A percentile compares a stretch with the other conserved stretches of the same genome.
Evolutionary conservation across 2,888 invertebrate genomes (phyloP).

Genomic region (Drosophila percnosoma): DNA sequence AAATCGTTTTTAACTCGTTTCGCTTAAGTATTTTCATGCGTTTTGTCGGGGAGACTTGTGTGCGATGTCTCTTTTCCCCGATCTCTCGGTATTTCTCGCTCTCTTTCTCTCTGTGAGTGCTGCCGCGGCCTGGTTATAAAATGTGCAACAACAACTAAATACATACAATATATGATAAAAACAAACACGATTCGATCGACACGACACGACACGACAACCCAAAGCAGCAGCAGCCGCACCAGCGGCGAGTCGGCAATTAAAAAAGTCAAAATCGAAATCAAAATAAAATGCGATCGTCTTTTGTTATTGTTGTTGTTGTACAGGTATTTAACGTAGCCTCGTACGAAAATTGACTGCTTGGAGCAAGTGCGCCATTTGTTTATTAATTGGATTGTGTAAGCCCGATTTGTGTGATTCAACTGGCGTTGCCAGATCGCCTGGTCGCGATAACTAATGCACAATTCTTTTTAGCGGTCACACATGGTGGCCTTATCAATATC

Average conservation of each 20-base stretch:
- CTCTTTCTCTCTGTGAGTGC: constrained; percentile 15
- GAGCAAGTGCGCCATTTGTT: constrained; percentile 55
- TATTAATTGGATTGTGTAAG: constrained; percentile 38
- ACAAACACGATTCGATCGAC: constrained; percentile 68
- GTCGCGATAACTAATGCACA: constrained; percentile 21
- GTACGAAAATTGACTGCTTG: constrained; percentile 13
- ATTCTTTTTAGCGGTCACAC: constrained; percentile 12
- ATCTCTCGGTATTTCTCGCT: constrained; percentile 10
- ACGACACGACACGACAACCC: constrained; percentile 58
- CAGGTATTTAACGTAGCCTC: constrained; percentile 22
- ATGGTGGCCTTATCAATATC: constrained; percentile 32
- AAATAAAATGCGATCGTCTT: constrained; percentile 28
- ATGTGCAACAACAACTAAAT: constrained; percentile 74
- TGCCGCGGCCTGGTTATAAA: constrained; percentile 60
- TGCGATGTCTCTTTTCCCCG: constrained; percentile 7
- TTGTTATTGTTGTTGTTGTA: constrained; percentile 13
- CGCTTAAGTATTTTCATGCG: constrained; percentile 74
- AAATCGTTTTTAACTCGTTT: constrained; percentile 81
- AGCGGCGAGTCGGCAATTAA: constrained; percentile 36
- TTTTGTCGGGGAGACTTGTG: constrained; percentile 35
- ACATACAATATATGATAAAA: constrained; percentile 66
- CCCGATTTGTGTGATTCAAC: constrained; percentile 29
- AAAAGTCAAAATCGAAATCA: constrained; percentile 50
- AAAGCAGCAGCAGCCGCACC: constrained; percentile 37
- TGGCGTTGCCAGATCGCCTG: constrained; percentile 44